These are phyloP conservation scores for Spea bombifrons DNA, from an alignment of 2,113 vertebrate genomes.

Conservation along the genomic window DNA sequence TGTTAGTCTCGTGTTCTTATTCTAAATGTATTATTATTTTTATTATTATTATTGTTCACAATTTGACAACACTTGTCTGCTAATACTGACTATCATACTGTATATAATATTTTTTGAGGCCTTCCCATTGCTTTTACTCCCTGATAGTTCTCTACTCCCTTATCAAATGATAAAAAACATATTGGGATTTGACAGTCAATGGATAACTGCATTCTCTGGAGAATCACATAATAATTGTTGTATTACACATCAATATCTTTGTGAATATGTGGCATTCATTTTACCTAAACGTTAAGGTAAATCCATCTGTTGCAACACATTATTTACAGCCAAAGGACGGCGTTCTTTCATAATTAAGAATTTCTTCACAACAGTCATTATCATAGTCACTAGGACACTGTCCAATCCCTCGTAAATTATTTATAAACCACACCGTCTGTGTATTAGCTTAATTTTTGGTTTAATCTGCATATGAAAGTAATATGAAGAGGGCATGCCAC, in stretches of 20 bases:
- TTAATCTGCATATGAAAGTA: constrained; percentile 25
- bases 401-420: constrained; percentile 36
- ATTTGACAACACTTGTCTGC: no score
- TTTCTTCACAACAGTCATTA: constrained; percentile 20
- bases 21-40: no score
- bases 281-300: constrained; percentile 32
- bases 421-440: constrained; percentile 26
- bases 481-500: background rate
- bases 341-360: constrained; percentile 26
- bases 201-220: constrained; percentile 6
- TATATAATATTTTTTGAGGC: no score
- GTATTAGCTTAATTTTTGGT: constrained; percentile 17
- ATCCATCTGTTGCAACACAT: constrained; percentile 20
- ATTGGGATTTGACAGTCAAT: background rate
- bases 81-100: no score
- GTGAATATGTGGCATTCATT: constrained; percentile 20
- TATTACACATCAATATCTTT: constrained; percentile 26
- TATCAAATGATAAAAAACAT: constrained; percentile 2
- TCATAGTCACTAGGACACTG: constrained; percentile 7
- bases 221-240: constrained; percentile 33
- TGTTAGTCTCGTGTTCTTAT: no score
- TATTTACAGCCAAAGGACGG: constrained; percentile 5
- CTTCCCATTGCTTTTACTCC: no score
- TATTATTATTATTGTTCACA: no score
- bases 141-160: background rate